Base-by-base conservation (phyloP, 2,797 vertebrate genomes). In the Xiphorhynchus erythropygius region DNA sequence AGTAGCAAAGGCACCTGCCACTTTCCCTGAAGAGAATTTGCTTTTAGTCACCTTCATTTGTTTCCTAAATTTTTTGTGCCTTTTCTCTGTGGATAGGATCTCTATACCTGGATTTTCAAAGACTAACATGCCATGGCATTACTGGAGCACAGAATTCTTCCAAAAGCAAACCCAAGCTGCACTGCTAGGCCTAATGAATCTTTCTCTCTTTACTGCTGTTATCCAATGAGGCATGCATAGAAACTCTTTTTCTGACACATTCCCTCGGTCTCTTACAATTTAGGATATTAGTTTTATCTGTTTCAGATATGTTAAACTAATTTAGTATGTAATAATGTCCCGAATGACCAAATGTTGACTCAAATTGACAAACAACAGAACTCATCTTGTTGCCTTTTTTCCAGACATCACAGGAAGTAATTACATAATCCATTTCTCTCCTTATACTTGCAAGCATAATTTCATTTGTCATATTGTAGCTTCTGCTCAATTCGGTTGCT, bases 311-410 rank as follows among this genome's bases (percentile, higher is more conserved):
- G 37, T 78, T 88, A 75, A 86, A 78, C 33, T 49, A 33, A 77
- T 80, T 42, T 41, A 64, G 18, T n/a, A 78, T 32, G 49, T 53
- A 85, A 60, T 53, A 67, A 81, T 25, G 39, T 65, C 56, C 46
- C n/a, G 27, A 91, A 95, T 53, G 37, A 76, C 37, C 74, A 87
- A 87, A 90, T 25, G 37, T 18, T 74, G 41, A 80, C 69, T 52
- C 80, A 83, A 84, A 90, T 35, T 84, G 53, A 78, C 57, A 89
- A 91, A 88, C 18, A 90, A 47, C 18, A 90, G 62, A 93, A 91
- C 18, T 52, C 5, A 56, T 28, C 12, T 57, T 8, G 30, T 71
- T 75, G 44, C 14, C 3, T 11, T 59, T 85, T 41, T 59, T 53
- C 28, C 37, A 94, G 77, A 53, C 50, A 81, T 65, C 8, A 5